Evolutionary conservation across 2,113 vertebrate genomes (phyloP).

Genomic region (Alces alces): DNA sequence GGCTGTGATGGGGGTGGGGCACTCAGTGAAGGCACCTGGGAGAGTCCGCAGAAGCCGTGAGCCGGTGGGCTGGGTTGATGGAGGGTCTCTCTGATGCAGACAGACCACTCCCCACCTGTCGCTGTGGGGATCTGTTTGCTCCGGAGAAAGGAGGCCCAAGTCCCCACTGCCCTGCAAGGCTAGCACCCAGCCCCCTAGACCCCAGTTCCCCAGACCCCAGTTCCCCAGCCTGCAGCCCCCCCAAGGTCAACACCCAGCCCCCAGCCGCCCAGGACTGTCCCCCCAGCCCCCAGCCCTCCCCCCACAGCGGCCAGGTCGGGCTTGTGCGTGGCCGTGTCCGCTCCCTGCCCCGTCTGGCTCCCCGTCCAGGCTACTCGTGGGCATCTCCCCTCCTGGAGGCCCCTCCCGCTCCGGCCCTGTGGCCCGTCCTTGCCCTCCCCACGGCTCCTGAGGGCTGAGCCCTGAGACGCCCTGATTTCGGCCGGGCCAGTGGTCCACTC

Average conservation of each 20-base stretch:
- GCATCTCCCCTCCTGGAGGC: background rate
- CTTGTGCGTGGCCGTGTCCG: background rate
- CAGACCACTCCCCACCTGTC: background rate
- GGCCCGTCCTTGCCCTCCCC: background rate
- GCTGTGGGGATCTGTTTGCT: background rate
- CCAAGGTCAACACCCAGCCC: no score
- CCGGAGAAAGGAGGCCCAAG: background rate
- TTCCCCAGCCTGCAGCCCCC: background rate
- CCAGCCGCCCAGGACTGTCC: no score
- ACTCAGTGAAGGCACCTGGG: background rate
- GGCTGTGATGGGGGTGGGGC: background rate
- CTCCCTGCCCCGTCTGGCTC: background rate
- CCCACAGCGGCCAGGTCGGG: accelerated
- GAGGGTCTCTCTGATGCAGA: background rate
- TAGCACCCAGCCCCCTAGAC: background rate
- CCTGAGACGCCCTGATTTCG: background rate
- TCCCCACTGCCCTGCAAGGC: background rate
- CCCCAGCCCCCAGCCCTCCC: background rate
- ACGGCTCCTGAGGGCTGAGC: background rate
- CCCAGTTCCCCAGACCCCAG: background rate
- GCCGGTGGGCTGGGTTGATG: accelerated
- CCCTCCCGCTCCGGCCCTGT: background rate
- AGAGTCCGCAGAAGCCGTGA: background rate
- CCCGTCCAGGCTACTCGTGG: background rate
- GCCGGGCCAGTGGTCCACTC: background rate